Conservation (phyloP, 2,797 vertebrate genomes). For the Rhinophrynus dorsalis region DNA sequence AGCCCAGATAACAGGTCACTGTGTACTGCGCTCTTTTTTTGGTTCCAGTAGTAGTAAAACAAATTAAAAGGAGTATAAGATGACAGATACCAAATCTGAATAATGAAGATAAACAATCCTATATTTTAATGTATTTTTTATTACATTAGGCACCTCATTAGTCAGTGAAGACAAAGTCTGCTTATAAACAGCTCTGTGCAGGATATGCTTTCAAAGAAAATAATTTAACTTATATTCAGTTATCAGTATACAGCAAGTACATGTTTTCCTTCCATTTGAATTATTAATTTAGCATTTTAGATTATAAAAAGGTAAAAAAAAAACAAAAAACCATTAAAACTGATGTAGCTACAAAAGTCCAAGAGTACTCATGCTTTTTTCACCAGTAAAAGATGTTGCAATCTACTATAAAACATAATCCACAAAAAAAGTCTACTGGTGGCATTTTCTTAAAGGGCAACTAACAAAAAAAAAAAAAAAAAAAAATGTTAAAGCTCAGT, state of each 20-base stretch:
- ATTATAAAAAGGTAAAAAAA: neutral
- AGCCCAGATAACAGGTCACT: no score
- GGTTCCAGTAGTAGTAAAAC: no score
- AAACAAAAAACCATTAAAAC: conserved; percentile 20
- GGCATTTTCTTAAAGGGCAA: neutral
- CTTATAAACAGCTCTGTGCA: neutral
- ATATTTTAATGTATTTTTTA: neutral
- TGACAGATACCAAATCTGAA: no score
- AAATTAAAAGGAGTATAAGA: no score
- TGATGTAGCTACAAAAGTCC: conserved; percentile 10
- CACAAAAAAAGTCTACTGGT: neutral
- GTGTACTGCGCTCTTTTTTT: no score
- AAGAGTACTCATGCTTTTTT: neutral
- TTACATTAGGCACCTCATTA: neutral
- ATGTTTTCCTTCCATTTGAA: neutral
- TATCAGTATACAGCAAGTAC: neutral
- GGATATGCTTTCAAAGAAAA: no score
- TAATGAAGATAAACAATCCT: no score
- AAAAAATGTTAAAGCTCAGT: no score
- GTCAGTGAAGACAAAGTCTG: neutral
- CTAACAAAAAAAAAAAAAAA: neutral
- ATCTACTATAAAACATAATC: neutral
- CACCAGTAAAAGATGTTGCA: neutral
- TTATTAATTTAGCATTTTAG: neutral
- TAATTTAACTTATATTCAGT: conserved; percentile 19